Evolutionary conservation across 1,140 invertebrate species (phyloP).

Genomic region (Sycophila sp.): DNA sequence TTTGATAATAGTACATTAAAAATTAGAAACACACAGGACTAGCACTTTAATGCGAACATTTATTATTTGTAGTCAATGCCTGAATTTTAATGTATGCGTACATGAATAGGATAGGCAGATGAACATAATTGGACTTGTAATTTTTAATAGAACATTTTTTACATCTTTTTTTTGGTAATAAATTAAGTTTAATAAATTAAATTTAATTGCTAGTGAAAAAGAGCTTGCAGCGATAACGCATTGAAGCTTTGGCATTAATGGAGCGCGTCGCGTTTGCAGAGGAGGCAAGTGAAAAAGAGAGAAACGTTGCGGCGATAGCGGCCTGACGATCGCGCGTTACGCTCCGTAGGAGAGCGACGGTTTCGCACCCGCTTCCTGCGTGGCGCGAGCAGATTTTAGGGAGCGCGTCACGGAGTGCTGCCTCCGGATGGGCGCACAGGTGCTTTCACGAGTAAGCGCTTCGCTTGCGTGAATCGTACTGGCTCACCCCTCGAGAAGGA

Average conservation of each 20-base stretch:
- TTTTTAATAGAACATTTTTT: too few species aligned
- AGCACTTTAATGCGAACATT: too few species aligned
- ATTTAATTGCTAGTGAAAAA: background rate
- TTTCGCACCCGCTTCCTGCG: background rate
- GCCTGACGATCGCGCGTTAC: background rate
- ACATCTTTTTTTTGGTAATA: too few species aligned
- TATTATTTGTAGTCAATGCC: too few species aligned
- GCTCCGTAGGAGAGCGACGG: background rate
- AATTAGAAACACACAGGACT: too few species aligned
- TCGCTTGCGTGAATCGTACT: conserved; percentile 3
- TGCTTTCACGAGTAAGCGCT: conserved; percentile 1
- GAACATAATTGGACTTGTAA: too few species aligned
- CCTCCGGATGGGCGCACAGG: conserved; percentile 19
- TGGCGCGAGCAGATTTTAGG: conserved; percentile 3
- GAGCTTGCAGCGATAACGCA: background rate
- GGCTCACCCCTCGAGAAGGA: background rate
- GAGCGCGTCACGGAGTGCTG: conserved; percentile 20
- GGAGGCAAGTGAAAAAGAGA: background rate
- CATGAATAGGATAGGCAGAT: too few species aligned
- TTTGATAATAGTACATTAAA: too few species aligned
- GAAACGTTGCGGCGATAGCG: background rate
- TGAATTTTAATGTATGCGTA: too few species aligned
- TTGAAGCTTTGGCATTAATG: background rate
- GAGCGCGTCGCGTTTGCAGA: too few species aligned
- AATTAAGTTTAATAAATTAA: too few species aligned